Evolutionary conservation across 2,113 vertebrate species (phyloP).

Genomic region (Stigmatopora nigra): DNA sequence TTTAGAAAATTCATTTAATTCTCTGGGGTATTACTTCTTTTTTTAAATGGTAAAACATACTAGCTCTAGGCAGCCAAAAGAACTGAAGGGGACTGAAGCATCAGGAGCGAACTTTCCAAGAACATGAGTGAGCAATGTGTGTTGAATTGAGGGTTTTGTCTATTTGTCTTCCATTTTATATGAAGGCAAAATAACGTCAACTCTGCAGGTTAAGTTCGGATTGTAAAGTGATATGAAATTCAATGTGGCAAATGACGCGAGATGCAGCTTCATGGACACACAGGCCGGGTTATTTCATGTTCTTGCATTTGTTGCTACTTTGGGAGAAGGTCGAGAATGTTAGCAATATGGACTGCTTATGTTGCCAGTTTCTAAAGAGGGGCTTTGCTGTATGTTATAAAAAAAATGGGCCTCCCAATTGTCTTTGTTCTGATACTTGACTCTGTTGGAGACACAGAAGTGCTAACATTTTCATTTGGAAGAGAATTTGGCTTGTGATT

Average conservation of each 20-base stretch:
- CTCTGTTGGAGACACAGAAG: constrained; percentile 20
- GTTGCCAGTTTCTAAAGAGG: background rate
- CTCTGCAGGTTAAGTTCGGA: background rate
- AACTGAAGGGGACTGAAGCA: constrained; percentile 14
- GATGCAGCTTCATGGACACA: constrained; percentile 20
- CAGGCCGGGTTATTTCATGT: constrained; percentile 23
- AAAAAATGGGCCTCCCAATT: constrained; percentile 28
- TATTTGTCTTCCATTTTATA: background rate
- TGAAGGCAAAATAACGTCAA: background rate
- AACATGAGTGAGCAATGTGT: constrained; percentile 31
- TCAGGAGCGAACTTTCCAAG: constrained; percentile 13
- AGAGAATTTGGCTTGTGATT: constrained; percentile 17
- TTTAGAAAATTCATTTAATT: constrained; percentile 30
- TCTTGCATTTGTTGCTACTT: constrained; percentile 1
- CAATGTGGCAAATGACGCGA: background rate
- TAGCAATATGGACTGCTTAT: constrained; percentile 5
- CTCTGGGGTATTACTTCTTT: constrained; percentile 28
- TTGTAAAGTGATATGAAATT: background rate
- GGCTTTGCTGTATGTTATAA: background rate
- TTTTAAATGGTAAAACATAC: constrained; percentile 44
- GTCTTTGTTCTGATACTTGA: constrained; percentile 22
- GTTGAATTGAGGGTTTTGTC: constrained; percentile 26
- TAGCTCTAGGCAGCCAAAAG: constrained; percentile 31
- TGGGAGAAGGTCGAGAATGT: constrained; percentile 13
- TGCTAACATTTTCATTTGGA: constrained; percentile 31